These are phyloP conservation scores for Epinotia nisella DNA, from an alignment of 2,888 invertebrate genomes.

Conservation along the genomic window DNA sequence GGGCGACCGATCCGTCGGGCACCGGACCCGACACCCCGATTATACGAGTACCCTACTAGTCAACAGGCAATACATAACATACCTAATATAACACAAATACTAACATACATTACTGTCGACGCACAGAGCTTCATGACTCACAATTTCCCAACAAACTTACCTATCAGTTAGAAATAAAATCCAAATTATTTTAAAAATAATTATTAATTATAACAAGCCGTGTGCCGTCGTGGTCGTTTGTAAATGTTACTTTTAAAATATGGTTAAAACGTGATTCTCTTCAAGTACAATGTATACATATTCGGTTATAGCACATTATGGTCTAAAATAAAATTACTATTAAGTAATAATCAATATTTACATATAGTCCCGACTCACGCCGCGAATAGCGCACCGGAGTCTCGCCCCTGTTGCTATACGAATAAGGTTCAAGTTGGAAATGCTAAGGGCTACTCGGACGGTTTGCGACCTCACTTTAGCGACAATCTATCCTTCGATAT, in stretches of 20 bases:
- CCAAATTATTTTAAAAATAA: slow-evolving; percentile 69
- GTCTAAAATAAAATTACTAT: slow-evolving; percentile 82
- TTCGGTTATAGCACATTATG: slow-evolving; percentile 80
- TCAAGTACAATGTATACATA: slow-evolving; percentile 61
- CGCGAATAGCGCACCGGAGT: slow-evolving; percentile 37
- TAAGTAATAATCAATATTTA: slow-evolving; percentile 82
- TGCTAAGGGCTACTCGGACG: slow-evolving; percentile 34
- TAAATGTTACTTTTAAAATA: slow-evolving; percentile 47
- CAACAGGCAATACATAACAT: slow-evolving; percentile 62
- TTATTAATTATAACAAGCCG: slow-evolving; percentile 65
- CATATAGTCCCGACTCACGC: slow-evolving; percentile 55
- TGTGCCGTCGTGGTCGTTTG: slow-evolving; percentile 55
- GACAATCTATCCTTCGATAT: slow-evolving; percentile 9
- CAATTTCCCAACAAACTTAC: slow-evolving; percentile 49
- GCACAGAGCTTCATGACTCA: slow-evolving; percentile 62
- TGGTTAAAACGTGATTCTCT: slow-evolving; percentile 43
- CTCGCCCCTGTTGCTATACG: slow-evolving; percentile 58
- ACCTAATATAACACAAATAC: slow-evolving; percentile 57
- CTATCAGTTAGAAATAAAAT: slow-evolving; percentile 58
- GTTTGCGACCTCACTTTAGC: slow-evolving; percentile 18
- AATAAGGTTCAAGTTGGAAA: slow-evolving; percentile 22
- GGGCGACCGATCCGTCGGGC: neutral
- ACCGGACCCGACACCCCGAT: neutral
- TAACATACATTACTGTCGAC: slow-evolving; percentile 51
- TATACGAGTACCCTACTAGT: slow-evolving; percentile 57